These are phyloP conservation scores for Diabrotica virgifera DNA, from an alignment of 1,140 invertebrate genomes.

Conservation along the genomic window DNA sequence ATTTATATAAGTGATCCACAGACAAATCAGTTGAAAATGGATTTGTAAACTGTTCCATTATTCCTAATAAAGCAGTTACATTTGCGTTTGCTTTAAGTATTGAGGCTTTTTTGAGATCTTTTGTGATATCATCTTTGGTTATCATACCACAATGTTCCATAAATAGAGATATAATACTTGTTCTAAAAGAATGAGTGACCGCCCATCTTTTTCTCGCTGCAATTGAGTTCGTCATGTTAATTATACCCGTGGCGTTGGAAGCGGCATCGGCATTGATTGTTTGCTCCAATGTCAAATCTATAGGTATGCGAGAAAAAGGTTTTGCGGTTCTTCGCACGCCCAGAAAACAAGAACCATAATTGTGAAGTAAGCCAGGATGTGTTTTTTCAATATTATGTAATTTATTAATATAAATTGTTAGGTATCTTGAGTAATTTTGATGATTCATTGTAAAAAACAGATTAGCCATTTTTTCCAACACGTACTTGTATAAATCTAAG, in stretches of 20 bases:
- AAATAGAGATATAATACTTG: slow-evolving; percentile 9
- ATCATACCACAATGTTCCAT: slow-evolving; percentile 10
- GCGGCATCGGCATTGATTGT: slow-evolving; percentile 31
- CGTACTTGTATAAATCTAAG: slow-evolving; percentile 15
- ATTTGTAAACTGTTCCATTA: slow-evolving; percentile 17
- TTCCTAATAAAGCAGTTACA: background rate
- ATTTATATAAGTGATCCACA: slow-evolving; percentile 18
- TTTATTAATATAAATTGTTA: slow-evolving; percentile 14
- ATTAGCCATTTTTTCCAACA: slow-evolving; percentile 21
- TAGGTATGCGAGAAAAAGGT: slow-evolving; percentile 23
- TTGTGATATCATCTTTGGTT: slow-evolving; percentile 7
- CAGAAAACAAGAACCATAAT: slow-evolving; percentile 20
- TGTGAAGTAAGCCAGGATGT: slow-evolving; percentile 21
- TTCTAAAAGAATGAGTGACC: slow-evolving; percentile 11
- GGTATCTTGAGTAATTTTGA: slow-evolving; percentile 26
- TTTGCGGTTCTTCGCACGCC: slow-evolving; percentile 22
- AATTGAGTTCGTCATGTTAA: slow-evolving; percentile 30
- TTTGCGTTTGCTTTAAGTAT: background rate
- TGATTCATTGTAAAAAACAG: slow-evolving; percentile 25
- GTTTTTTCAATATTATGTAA: slow-evolving; percentile 25
- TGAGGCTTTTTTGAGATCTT: slow-evolving; percentile 7
- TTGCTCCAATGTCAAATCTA: slow-evolving; percentile 27
- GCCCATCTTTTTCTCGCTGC: slow-evolving; percentile 22
- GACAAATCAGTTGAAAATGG: slow-evolving; percentile 16
- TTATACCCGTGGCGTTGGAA: slow-evolving; percentile 23